phyloP scores from a whole-genome alignment of 2,888 invertebrate genomes.

The Lycophotia porphyrea region DNA sequence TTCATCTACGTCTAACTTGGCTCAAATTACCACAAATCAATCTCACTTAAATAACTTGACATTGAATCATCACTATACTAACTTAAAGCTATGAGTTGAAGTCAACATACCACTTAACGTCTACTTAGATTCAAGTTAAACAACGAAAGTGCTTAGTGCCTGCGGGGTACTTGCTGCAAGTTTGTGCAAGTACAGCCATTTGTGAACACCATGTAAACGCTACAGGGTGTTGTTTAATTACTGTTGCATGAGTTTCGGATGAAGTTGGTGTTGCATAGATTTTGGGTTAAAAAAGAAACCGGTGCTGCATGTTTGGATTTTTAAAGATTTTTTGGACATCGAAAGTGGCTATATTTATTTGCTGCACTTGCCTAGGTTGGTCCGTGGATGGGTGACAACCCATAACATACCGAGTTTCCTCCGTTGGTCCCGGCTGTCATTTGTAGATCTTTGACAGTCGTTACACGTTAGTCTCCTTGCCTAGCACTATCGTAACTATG shows the following conservation, averaged over 20 bases:
- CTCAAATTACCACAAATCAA: constrained; percentile 9
- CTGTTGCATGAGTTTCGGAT: not conserved
- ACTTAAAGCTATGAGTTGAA: constrained; percentile 10
- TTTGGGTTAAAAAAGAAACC: not conserved
- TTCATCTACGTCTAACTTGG: not conserved
- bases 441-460: no score
- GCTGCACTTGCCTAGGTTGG: not conserved
- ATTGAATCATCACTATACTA: not conserved
- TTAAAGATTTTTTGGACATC: not conserved
- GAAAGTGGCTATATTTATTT: not conserved
- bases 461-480: no score
- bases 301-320: not conserved
- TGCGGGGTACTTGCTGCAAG: constrained; percentile 19
- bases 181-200: constrained; percentile 31
- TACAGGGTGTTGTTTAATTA: constrained; percentile 16
- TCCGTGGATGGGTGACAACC: not conserved
- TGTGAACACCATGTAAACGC: constrained; percentile 44
- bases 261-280: not conserved
- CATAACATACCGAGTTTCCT: not conserved
- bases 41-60: constrained; percentile 21
- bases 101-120: constrained; percentile 13
- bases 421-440: no score
- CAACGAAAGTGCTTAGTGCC: constrained; percentile 18
- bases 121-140: constrained; percentile 37
- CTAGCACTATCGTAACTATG: no score